Evolutionary conservation across 2,888 invertebrate species (phyloP).

Genomic region (Parnassius apollo): DNA sequence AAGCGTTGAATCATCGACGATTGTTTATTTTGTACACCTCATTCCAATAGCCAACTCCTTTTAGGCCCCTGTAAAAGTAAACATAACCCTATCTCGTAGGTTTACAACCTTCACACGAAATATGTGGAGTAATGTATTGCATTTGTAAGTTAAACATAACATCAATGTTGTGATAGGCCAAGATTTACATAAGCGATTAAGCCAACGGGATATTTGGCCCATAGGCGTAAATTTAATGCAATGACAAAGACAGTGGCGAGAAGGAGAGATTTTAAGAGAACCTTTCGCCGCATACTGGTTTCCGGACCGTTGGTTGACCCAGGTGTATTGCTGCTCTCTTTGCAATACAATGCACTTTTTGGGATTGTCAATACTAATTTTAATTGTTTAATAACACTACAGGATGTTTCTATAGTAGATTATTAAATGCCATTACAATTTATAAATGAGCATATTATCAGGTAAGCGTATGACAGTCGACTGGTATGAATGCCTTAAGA

Average conservation of each 20-base stretch:
- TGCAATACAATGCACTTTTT: conserved; percentile 73
- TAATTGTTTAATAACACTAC: conserved; percentile 48
- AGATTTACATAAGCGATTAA: conserved; percentile 25
- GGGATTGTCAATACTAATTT: conserved; percentile 50
- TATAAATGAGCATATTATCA: no score
- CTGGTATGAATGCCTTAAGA: no score
- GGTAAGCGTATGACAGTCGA: no score
- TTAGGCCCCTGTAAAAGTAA: not conserved
- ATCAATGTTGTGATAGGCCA: conserved; percentile 15
- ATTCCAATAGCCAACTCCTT: conserved; percentile 3
- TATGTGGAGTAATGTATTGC: conserved; percentile 7
- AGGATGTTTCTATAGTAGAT: conserved; percentile 38
- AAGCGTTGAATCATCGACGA: not conserved
- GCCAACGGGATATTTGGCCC: conserved; percentile 49
- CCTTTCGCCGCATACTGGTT: conserved; percentile 61
- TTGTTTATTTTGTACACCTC: conserved; percentile 7
- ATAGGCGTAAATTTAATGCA: conserved; percentile 48
- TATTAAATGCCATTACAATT: no score
- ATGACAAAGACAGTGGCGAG: conserved; percentile 29
- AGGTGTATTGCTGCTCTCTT: conserved; percentile 59
- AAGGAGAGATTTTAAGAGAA: conserved; percentile 39
- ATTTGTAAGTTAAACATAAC: conserved; percentile 4
- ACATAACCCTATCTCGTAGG: not conserved
- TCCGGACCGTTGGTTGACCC: conserved; percentile 71
- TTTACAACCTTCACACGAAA: not conserved